Evolutionary conservation across 1,140 invertebrate genomes (phyloP).

Genomic region (Drosophila fuyamai): DNA sequence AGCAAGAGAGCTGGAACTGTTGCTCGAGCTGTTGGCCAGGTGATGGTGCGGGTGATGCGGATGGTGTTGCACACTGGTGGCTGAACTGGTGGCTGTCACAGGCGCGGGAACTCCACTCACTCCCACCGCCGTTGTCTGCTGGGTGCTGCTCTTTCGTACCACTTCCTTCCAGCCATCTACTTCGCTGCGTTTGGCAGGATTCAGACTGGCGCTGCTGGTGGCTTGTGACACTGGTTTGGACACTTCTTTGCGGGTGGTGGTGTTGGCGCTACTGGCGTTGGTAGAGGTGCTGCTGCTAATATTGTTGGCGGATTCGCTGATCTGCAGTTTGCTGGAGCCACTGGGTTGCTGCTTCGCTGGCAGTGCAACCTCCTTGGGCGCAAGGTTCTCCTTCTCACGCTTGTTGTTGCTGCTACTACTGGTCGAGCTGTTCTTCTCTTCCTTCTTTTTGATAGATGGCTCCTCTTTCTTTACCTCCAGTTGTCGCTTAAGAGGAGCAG

Average conservation of each 20-base stretch:
- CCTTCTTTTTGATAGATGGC: conserved; percentile 18
- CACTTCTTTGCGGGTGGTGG: conserved; percentile 26
- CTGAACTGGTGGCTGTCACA: conserved; percentile 18
- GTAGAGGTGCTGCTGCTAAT: conserved; percentile 27
- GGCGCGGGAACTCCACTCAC: conserved; percentile 17
- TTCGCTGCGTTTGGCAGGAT: conserved; percentile 86
- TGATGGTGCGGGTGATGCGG: conserved; percentile 41
- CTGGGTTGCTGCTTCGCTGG: conserved; percentile 46
- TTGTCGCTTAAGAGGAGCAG: conserved; percentile 46
- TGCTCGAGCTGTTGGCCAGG: conserved; percentile 33
- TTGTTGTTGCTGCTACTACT: conserved; percentile 48
- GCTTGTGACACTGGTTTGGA: conserved; percentile 14
- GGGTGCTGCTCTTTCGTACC: conserved; percentile 90
- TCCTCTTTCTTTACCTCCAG: conserved; percentile 62
- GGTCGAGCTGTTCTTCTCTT: conserved; percentile 34
- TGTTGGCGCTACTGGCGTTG: conserved; percentile 4
- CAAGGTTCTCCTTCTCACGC: conserved; percentile 82
- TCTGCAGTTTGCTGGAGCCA: conserved; percentile 39
- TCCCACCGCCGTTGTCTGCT: conserved; percentile 62
- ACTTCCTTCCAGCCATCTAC: conserved; percentile 98
- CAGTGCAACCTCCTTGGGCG: conserved; percentile 73
- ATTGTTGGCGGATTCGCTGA: conserved; percentile 56
- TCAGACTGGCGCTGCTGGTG: conserved; percentile 11
- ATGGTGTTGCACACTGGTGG: conserved; percentile 45
- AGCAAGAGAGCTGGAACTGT: conserved; percentile 41